These are phyloP conservation scores for Progne subis DNA, from an alignment of 2,113 vertebrate species.

Conservation along the genomic window DNA sequence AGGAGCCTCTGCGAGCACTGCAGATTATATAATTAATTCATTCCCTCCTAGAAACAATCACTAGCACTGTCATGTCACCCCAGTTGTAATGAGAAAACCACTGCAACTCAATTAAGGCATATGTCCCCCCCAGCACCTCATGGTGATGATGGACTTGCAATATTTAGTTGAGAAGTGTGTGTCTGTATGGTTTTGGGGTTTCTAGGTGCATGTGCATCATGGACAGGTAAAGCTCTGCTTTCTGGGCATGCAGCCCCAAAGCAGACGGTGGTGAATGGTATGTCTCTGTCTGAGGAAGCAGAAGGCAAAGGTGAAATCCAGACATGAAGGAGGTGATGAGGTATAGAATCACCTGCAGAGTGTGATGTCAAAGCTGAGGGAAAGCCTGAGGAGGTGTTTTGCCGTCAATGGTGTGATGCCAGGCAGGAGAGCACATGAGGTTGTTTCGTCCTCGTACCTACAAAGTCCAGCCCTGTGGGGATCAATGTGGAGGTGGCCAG, in stretches of 20 bases:
- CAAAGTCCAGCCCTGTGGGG: background rate
- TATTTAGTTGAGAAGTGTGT: background rate
- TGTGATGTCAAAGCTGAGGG: background rate
- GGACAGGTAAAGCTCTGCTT: background rate
- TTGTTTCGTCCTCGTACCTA: background rate
- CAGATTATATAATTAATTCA: background rate
- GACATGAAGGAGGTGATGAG: background rate
- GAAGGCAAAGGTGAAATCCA: background rate
- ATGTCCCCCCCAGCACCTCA: background rate
- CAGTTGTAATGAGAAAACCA: background rate
- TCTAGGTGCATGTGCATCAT: background rate
- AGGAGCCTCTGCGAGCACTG: background rate
- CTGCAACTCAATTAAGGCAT: background rate
- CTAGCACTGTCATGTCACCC: conserved; percentile 30
- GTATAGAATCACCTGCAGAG: background rate
- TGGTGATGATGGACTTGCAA: background rate
- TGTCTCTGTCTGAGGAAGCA: background rate
- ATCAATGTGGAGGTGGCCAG: background rate
- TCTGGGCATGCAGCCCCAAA: background rate
- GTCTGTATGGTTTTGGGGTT: fast-evolving
- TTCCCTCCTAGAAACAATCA: background rate
- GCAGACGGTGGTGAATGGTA: background rate
- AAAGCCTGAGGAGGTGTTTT: background rate
- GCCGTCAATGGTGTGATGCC: background rate
- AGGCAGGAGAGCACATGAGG: background rate